These are phyloP conservation scores for Parazoanthus darwini DNA, from an alignment of 92 coral and sea anemone genomes.

Conservation along the genomic window DNA sequence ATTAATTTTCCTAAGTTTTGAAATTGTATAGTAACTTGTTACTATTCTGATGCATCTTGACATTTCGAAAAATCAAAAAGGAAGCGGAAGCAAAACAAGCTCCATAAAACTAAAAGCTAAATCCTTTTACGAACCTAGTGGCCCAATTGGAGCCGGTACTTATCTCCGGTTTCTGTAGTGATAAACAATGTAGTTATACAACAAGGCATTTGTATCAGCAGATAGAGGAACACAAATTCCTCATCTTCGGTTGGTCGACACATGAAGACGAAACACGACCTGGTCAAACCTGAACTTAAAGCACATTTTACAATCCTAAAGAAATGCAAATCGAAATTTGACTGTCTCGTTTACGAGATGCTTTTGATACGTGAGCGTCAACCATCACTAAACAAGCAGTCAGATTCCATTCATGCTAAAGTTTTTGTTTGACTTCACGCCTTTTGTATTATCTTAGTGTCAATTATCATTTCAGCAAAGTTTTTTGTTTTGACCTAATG, in stretches of 20 bases:
- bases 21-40: too few species aligned
- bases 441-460: background rate
- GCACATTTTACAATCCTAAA: background rate
- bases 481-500: background rate
- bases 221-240: background rate
- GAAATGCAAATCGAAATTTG: background rate
- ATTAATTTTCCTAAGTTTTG: too few species aligned
- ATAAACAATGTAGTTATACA: too few species aligned
- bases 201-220: conserved; percentile 11
- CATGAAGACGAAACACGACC: conserved; percentile 1
- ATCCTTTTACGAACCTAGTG: too few species aligned
- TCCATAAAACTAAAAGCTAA: too few species aligned
- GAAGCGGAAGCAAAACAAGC: too few species aligned
- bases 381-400: background rate
- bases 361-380: background rate
- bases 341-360: background rate
- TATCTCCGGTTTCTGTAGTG: too few species aligned
- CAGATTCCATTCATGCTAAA: conserved; percentile 4
- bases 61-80: too few species aligned
- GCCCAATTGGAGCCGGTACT: too few species aligned
- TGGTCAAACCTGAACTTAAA: background rate
- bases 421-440: background rate
- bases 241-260: conserved; percentile 6
- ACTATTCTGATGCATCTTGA: too few species aligned
- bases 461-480: background rate